Percentiles rank a stretch among this genome's conserved stretches.
phyloP scores from a whole-genome alignment of 1,140 invertebrate species.

The Drosophila tropicalis region DNA sequence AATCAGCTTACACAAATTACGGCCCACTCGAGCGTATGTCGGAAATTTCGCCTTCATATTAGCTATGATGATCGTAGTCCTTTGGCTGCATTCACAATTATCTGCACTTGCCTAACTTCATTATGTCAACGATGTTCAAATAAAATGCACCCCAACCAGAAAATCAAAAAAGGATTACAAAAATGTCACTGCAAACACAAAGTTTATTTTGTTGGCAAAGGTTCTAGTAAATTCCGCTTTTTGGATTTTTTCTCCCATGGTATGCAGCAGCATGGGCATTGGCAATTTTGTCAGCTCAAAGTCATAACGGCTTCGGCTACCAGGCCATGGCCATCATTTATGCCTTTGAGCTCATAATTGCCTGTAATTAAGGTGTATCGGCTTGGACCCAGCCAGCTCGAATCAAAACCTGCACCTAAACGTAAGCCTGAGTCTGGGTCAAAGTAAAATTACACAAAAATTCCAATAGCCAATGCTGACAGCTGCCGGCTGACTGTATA shows the following conservation, averaged over 20 bases:
- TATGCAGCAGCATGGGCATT: constrained; percentile 38
- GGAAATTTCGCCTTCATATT: constrained; percentile 10
- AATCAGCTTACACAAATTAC: constrained; percentile 79
- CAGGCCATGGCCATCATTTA: constrained; percentile 62
- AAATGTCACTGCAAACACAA: constrained; percentile 46
- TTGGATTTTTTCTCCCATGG: constrained; percentile 6
- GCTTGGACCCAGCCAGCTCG: constrained; percentile 21
- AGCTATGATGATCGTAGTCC: constrained; percentile 13
- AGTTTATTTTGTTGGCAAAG: constrained; percentile 45
- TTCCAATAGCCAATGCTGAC: neutral
- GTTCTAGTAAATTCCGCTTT: constrained; percentile 21
- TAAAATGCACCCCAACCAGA: neutral
- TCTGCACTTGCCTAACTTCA: constrained; percentile 78
- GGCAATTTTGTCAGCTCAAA: constrained; percentile 68
- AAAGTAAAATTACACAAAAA: neutral
- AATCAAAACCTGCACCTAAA: constrained; percentile 59
- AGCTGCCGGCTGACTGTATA: constrained; percentile 36
- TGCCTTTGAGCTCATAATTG: constrained; percentile 80
- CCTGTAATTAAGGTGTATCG: constrained; percentile 79
- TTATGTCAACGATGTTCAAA: constrained; percentile 38
- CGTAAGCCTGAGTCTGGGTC: constrained; percentile 38
- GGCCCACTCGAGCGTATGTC: constrained; percentile 54
- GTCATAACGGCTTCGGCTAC: constrained; percentile 73
- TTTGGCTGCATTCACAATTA: constrained; percentile 41
- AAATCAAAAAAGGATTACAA: neutral